phyloP scores from a whole-genome alignment of 2,113 vertebrate species.

The Nasalis larvatus region DNA sequence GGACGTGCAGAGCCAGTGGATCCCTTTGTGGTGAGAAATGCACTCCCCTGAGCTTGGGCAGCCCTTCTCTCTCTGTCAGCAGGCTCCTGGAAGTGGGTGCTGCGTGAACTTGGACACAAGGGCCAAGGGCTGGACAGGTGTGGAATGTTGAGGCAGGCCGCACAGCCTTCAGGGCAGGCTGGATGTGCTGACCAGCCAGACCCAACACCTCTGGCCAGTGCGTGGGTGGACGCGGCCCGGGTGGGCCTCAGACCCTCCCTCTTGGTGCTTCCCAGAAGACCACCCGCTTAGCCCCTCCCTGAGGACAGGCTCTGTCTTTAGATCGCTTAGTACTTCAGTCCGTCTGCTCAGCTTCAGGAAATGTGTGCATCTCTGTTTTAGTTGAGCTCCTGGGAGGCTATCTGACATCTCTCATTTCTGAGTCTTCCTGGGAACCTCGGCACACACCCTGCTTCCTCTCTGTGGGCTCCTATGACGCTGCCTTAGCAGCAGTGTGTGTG shows the following conservation, averaged over 20 bases:
- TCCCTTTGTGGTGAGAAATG: not conserved
- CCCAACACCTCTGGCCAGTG: not conserved
- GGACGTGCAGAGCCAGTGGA: fast-evolving
- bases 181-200: not conserved
- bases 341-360: not conserved
- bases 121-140: not conserved
- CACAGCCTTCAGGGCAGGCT: not conserved
- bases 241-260: not conserved
- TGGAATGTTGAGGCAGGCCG: not conserved
- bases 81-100: not conserved
- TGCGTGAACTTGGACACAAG: not conserved
- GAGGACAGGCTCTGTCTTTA: not conserved
- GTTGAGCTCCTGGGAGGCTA: not conserved
- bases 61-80: too few relatives aligned
- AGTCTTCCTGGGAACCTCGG: not conserved
- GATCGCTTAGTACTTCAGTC: too few relatives aligned
- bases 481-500: not conserved
- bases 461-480: not conserved
- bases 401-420: not conserved
- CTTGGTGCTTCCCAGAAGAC: not conserved
- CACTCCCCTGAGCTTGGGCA: fast-evolving
- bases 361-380: not conserved
- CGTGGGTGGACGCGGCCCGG: not conserved
- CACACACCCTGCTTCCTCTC: not conserved
- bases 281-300: not conserved